Base-by-base conservation (phyloP, 1,140 invertebrate species). In the Tetramorium parvispinum region DNA sequence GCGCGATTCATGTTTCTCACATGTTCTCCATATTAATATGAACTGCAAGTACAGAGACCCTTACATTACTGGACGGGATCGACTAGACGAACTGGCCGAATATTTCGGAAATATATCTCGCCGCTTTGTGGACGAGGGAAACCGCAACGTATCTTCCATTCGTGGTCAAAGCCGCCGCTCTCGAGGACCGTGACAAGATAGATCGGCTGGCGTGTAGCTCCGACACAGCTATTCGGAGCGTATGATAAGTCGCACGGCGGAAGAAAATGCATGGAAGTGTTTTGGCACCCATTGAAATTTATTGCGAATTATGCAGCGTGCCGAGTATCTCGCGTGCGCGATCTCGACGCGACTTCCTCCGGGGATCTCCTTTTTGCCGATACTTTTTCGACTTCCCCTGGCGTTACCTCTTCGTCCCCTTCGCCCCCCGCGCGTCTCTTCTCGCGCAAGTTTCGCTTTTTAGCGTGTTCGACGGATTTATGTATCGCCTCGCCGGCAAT, bases 201-300 rank as follows among this genome's bases (percentile, higher is more conserved):
- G 73, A 87, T 73, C 21, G 51, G 49, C 11, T 13, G 63, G 66
- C 18, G 46, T 13, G 13, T 73, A 68, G 21, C 7, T 37, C 13
- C 21, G 43, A 43, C 21, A 37, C 49, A 37, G 32, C 81, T 59
- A 73, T 73, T 55, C 27, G 11, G 5, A 32, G 7, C 63, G 46
- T 63, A 66, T 57, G 68, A 81, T 81, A 81, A 88, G 66, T 68
- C 61, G 43, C 32, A 37, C 43, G 40, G 46, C 27, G n/a, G 43
- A 51, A 46, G 85, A 87, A 75, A 40, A 21, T 40, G 46, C 37
- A 68, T 55, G 32, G 37, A 87, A 66, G 21, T 55, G 57, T 88
- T 86, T 66, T 49, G 27, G 37, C 85, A 66, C 59, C 51, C 37
- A 75, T 57, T 61, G 68, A 82, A 82, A 88, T 88, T 88, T 88